Percentiles rank a stretch among this genome's conserved stretches.
phyloP scores from a whole-genome alignment of 2,113 vertebrate species.

The Osmerus eperlanus region DNA sequence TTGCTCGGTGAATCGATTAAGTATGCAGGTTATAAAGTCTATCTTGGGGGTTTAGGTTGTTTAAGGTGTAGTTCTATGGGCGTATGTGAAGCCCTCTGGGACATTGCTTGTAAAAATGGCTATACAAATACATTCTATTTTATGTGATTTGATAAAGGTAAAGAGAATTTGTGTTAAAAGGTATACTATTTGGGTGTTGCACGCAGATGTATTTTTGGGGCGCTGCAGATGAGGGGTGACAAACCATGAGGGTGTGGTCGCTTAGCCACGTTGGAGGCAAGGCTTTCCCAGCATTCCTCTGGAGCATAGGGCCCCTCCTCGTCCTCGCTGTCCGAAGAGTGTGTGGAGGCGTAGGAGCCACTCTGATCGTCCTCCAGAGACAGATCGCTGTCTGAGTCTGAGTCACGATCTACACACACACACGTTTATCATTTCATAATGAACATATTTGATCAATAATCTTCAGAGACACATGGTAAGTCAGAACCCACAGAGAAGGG shows the following conservation, averaged over 20 bases:
- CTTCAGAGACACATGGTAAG: neutral
- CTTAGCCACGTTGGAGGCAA: slow-evolving; percentile 65
- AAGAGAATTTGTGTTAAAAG: too few relatives aligned
- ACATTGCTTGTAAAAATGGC: too few relatives aligned
- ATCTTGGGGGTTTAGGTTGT: too few relatives aligned
- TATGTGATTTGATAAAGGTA: too few relatives aligned
- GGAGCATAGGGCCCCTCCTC: slow-evolving; percentile 76
- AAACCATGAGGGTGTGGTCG: slow-evolving; percentile 69
- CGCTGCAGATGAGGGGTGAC: neutral
- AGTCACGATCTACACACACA: slow-evolving; percentile 74
- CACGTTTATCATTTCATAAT: slow-evolving; percentile 11
- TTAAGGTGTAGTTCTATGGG: neutral
- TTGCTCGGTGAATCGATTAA: too few relatives aligned
- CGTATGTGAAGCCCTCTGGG: too few relatives aligned
- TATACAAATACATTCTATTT: too few relatives aligned
- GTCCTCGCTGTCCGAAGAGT: slow-evolving; percentile 90
- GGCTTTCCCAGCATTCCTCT: slow-evolving; percentile 81
- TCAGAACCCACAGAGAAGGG: neutral
- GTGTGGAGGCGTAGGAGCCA: slow-evolving; percentile 86
- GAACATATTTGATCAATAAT: neutral
- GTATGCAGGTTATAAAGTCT: too few relatives aligned
- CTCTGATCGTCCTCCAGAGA: slow-evolving; percentile 90
- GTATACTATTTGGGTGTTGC: too few relatives aligned
- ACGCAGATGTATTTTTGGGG: too few relatives aligned
- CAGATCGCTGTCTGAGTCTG: slow-evolving; percentile 90